Percentiles rank a stretch among this genome's conserved stretches.
Conservation (phyloP, 2,113 vertebrate genomes). For the Pachyramphus minor region DNA sequence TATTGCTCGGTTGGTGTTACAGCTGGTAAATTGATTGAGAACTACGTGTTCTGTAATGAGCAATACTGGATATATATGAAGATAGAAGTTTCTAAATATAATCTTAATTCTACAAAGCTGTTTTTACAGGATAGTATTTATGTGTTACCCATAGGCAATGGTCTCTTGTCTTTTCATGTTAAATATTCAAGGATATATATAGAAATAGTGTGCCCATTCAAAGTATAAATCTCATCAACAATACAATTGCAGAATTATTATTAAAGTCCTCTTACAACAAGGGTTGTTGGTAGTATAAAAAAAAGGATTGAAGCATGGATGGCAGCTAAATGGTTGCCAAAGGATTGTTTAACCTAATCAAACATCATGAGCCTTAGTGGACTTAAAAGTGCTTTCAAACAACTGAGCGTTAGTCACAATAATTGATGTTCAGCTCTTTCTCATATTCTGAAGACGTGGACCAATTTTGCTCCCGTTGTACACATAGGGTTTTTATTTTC, state of each 20-base stretch:
- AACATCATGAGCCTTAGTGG: not conserved
- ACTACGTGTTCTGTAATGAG: not conserved
- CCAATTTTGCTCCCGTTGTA: not conserved
- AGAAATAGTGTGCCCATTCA: not conserved
- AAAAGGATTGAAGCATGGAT: not conserved
- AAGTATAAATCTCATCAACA: not conserved
- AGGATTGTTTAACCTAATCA: not conserved
- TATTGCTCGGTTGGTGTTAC: not conserved
- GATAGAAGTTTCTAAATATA: not conserved
- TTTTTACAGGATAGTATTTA: not conserved
- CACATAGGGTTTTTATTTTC: not conserved
- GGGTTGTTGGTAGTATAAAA: not conserved
- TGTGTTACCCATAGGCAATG: not conserved
- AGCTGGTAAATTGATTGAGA: not conserved
- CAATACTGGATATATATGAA: not conserved
- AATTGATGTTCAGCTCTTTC: not conserved
- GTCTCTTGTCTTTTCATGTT: not conserved
- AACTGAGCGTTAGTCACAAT: not conserved
- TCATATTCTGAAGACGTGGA: not conserved
- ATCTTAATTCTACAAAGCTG: not conserved
- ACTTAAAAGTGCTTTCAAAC: not conserved
- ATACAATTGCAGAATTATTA: not conserved
- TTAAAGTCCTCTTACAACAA: not conserved
- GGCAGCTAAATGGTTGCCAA: not conserved
- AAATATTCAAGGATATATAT: not conserved